phyloP scores from a whole-genome alignment of 2,888 invertebrate genomes.

The Ctenicera cuprea region DNA sequence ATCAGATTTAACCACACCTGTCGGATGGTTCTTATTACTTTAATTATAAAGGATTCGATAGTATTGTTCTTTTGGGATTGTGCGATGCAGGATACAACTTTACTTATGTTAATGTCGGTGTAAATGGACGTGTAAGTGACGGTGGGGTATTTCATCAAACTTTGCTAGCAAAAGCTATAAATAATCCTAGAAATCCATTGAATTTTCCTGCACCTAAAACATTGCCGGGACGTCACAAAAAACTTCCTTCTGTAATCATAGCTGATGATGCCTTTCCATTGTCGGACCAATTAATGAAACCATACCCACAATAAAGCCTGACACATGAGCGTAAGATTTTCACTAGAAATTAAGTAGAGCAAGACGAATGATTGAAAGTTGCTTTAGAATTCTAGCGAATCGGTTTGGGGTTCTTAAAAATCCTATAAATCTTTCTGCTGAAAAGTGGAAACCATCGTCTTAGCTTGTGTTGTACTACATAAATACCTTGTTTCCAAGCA shows the following conservation, averaged over 20 bases:
- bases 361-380: conserved; percentile 49
- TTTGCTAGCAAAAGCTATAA: conserved; percentile 49
- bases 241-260: conserved; percentile 61
- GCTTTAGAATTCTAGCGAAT: conserved; percentile 53
- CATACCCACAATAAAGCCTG: conserved; percentile 45
- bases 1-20: conserved; percentile 53
- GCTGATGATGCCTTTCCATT: no score
- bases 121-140: conserved; percentile 60
- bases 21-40: conserved; percentile 58
- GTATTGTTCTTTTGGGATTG: conserved; percentile 60
- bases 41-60: conserved; percentile 60
- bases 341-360: conserved; percentile 59
- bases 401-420: conserved; percentile 49
- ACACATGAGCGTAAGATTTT: conserved; percentile 19
- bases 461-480: conserved; percentile 8
- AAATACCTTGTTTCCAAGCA: background rate
- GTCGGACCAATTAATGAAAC: conserved; percentile 57
- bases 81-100: conserved; percentile 61
- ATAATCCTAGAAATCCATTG: conserved; percentile 52
- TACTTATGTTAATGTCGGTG: conserved; percentile 59
- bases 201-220: conserved; percentile 44
- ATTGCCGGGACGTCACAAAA: conserved; percentile 53
- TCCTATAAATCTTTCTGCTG: background rate
- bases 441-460: conserved; percentile 10
- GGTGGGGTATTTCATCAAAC: conserved; percentile 55